phyloP scores from a whole-genome alignment of 2,113 vertebrate species.

The Bos indicus region DNA sequence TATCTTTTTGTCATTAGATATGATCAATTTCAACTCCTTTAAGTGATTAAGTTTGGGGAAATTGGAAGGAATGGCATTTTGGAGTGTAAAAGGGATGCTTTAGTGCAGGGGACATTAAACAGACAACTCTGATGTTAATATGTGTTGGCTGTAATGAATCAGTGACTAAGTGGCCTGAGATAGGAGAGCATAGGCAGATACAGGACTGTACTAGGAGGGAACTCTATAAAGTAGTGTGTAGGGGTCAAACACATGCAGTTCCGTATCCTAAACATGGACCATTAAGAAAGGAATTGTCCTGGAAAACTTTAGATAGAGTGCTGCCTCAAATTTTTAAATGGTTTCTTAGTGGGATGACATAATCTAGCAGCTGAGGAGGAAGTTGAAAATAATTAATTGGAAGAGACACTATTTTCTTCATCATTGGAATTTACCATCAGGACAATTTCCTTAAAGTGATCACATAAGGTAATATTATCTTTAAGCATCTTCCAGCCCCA shows the following conservation, averaged over 20 bases:
- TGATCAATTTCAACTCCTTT: not conserved
- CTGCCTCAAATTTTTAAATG: accelerated
- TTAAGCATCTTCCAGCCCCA: not conserved
- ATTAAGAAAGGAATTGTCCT: not conserved
- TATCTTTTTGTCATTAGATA: not conserved
- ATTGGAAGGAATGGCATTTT: not conserved
- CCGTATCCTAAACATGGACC: not conserved
- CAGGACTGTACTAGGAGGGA: not conserved
- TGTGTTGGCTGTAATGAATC: not conserved
- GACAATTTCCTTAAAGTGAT: not conserved
- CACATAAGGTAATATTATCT: not conserved
- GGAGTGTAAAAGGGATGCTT: not conserved
- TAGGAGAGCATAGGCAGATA: not conserved
- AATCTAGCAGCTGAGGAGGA: not conserved
- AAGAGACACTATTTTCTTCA: not conserved
- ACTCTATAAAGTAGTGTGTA: not conserved
- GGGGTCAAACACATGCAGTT: not conserved
- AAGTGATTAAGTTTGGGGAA: not conserved
- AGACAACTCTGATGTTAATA: not conserved
- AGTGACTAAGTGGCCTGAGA: not conserved
- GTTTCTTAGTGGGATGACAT: not conserved
- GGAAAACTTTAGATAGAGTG: not conserved
- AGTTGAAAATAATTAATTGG: not conserved
- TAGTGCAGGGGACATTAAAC: not conserved
- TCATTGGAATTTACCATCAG: not conserved